These are phyloP conservation scores for Otis tarda DNA, from an alignment of 2,113 vertebrate species.

Conservation along the genomic window DNA sequence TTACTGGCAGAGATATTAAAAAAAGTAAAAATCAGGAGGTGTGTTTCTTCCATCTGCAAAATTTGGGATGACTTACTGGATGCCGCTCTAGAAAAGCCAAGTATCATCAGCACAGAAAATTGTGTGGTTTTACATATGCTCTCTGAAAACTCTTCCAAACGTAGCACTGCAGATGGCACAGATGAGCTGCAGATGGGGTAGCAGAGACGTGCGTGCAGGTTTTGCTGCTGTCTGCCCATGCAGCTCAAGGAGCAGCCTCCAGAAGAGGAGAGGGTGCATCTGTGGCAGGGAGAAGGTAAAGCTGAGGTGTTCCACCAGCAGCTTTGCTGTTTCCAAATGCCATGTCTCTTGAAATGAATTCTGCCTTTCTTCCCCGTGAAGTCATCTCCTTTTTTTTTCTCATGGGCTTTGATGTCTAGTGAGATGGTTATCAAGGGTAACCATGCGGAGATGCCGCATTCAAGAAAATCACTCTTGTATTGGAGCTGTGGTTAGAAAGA, in stretches of 20 bases:
- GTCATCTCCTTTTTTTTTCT: background rate
- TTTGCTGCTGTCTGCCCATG: background rate
- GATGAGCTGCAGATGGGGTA: background rate
- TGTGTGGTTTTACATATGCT: background rate
- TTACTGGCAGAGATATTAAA: background rate
- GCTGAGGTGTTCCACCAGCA: background rate
- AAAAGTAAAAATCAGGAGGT: background rate
- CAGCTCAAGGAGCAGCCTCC: background rate
- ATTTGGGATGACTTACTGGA: background rate
- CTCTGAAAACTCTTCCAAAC: background rate
- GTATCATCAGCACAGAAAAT: background rate
- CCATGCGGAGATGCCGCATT: background rate
- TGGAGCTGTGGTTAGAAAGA: background rate
- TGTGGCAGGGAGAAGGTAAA: background rate
- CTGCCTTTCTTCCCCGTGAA: background rate
- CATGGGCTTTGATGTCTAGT: background rate
- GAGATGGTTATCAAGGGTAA: background rate
- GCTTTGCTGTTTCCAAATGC: background rate
- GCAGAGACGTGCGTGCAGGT: background rate
- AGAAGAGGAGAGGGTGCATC: background rate
- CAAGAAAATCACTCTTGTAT: fast-evolving
- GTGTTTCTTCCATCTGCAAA: background rate
- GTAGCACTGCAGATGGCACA: conserved; percentile 23
- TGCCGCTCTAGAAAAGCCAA: background rate
- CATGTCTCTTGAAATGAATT: background rate